Percentiles rank a stretch among this genome's conserved stretches.
Conservation (phyloP, 1,140 invertebrate genomes). For the Rhagoletis pomonella region DNA sequence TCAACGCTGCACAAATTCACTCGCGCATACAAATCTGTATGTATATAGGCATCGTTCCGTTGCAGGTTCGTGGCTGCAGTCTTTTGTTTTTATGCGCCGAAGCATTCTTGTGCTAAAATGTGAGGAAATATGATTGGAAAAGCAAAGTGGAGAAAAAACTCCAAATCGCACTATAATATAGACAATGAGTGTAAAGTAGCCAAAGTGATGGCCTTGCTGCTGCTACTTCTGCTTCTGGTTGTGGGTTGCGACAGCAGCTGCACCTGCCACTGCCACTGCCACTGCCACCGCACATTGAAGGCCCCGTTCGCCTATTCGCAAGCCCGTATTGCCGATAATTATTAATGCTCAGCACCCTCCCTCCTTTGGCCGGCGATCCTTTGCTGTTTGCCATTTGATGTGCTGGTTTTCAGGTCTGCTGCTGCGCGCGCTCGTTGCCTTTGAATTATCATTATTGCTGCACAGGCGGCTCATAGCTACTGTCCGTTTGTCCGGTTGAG, state of each 20-base stretch:
- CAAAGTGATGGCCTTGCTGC: slow-evolving; percentile 2
- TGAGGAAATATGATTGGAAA: slow-evolving; percentile 31
- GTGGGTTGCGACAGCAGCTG: slow-evolving; percentile 23
- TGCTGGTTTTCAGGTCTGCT: not conserved
- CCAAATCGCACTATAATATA: slow-evolving; percentile 10
- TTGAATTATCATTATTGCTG: slow-evolving; percentile 39
- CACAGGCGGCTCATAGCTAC: not conserved
- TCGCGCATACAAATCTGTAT: not conserved
- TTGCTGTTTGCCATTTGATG: not conserved
- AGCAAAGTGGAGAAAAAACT: not conserved
- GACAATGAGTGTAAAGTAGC: slow-evolving; percentile 32
- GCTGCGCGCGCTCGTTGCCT: slow-evolving; percentile 9
- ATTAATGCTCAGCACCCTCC: slow-evolving; percentile 2
- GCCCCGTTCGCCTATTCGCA: not conserved
- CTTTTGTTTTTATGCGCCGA: slow-evolving; percentile 48
- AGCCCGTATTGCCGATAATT: slow-evolving; percentile 48
- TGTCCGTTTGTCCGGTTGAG: not conserved
- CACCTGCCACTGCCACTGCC: not conserved
- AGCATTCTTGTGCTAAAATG: slow-evolving; percentile 32
- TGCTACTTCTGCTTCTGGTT: slow-evolving; percentile 13
- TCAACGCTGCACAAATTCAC: not conserved
- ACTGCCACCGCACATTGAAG: not conserved
- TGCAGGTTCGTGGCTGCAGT: slow-evolving; percentile 45
- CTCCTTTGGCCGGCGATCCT: not conserved
- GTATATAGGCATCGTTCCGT: not conserved